Base-by-base conservation (phyloP, 2,113 vertebrate species). In the Oncorhynchus clarkii region DNA sequence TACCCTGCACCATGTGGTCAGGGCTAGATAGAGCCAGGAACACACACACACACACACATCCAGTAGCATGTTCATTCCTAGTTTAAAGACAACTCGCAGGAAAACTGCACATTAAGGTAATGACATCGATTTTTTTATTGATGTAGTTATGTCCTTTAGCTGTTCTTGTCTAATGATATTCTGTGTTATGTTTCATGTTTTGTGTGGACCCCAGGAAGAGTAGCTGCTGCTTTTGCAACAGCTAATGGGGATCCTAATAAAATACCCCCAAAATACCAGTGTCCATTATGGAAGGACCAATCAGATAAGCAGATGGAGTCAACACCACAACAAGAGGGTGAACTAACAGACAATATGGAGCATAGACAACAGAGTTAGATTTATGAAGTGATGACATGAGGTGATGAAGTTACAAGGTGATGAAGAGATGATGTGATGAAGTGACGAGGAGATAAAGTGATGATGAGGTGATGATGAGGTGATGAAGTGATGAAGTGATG, bases 1-100 rank as follows among this genome's bases (percentile, higher is more conserved):
- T 13, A 49, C 72, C 75, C 51, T 64, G 71, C 48, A 71, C 79
- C 90, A 91, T 90, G 89, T 91, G 89, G 89, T 87, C 80, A 84
- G 69, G 80, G 78, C 80, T 72, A 70, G 14, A 71, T 51, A 75
- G 86, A 78, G 83, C 76, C 76, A 18, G 57, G 80, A 70, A 86
- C 57, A 74, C 62, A 64, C 75, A 80, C 79, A 78, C 3, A 26
- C 27, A 27, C 27, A 54, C 39, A 34, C 8, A 54, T 70, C 34
- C 49, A 69, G 27, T 22, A 57, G 13, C 54, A 49, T 27, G 20
- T 65, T 20, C 60, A 73, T 48, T 34, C 26, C 13, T 0, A 6
- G 39, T 45, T 45, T 16, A 67, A 16, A 18, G 27, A 67, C 5
- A 12, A 27, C 5, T 14, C 14, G 14, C 26, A 29, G 9, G 3